These are phyloP conservation scores for Hyposmocoma kahamanoa DNA, from an alignment of 1,140 invertebrate species.

Conservation along the genomic window DNA sequence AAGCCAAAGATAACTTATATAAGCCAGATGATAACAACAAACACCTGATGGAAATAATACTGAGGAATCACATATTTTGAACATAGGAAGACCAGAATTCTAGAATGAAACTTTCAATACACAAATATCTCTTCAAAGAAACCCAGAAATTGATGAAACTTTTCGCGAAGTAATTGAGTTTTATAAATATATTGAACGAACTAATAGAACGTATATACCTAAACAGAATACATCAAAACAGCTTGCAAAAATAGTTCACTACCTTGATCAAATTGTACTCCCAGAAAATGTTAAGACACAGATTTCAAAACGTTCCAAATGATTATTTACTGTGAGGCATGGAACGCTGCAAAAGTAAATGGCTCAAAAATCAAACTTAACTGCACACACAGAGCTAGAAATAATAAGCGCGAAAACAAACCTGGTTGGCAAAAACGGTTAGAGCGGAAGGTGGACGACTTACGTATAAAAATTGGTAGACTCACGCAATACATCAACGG, in stretches of 20 bases:
- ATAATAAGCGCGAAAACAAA: neutral
- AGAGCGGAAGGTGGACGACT: neutral
- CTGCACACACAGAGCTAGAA: neutral
- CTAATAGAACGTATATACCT: neutral
- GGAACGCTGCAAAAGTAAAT: neutral
- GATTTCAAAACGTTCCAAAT: neutral
- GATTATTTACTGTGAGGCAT: neutral
- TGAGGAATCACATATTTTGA: too few relatives aligned
- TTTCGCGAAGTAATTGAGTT: too few relatives aligned
- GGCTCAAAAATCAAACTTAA: constrained; percentile 3
- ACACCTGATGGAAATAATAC: too few relatives aligned
- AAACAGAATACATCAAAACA: neutral
- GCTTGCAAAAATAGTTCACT: neutral
- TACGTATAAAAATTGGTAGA: constrained; percentile 12
- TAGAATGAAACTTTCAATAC: too few relatives aligned
- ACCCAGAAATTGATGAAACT: too few relatives aligned
- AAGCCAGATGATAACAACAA: too few relatives aligned
- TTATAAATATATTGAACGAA: too few relatives aligned
- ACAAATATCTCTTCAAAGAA: too few relatives aligned
- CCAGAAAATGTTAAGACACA: neutral
- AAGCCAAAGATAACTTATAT: too few relatives aligned
- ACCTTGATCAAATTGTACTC: neutral
- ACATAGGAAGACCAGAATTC: too few relatives aligned
- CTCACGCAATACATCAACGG: constrained; percentile 17
- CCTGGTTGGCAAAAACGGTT: neutral